A percentile compares a stretch with the other conserved stretches of the same genome.
Evolutionary conservation across 2,888 invertebrate genomes (phyloP).

Genomic region (Tetrapedia diversipes): DNA sequence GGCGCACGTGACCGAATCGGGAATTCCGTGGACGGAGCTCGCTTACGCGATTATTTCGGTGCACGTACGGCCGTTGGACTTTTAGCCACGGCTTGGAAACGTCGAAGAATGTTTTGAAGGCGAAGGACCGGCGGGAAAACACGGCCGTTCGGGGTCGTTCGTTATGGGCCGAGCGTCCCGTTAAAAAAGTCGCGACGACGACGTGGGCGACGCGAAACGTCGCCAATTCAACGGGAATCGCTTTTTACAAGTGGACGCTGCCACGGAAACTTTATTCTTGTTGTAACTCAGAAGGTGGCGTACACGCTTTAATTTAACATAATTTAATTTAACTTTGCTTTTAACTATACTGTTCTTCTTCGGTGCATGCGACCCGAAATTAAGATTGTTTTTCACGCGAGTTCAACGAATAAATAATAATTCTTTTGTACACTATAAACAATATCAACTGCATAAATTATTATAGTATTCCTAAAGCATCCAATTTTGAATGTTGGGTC

Average conservation of each 20-base stretch:
- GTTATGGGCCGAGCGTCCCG: constrained; percentile 9
- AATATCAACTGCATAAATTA: too few relatives aligned
- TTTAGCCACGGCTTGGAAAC: constrained; percentile 52
- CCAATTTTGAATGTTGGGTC: too few relatives aligned
- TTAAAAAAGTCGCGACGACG: background rate
- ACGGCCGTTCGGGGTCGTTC: constrained; percentile 7
- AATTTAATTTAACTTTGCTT: too few relatives aligned
- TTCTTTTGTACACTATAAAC: too few relatives aligned
- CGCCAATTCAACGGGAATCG: background rate
- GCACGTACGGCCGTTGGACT: constrained; percentile 58
- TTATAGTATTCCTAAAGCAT: too few relatives aligned
- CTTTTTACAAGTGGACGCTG: too few relatives aligned
- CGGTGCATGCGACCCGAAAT: background rate
- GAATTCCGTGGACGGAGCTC: constrained; percentile 53
- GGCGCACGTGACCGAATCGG: constrained; percentile 60
- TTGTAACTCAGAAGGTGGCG: too few relatives aligned
- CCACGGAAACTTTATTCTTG: too few relatives aligned
- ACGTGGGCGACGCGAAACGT: background rate
- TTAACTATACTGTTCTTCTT: too few relatives aligned
- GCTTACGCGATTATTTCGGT: constrained; percentile 60
- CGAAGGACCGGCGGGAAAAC: constrained; percentile 8
- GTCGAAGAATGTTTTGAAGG: constrained; percentile 51
- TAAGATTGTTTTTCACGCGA: too few relatives aligned
- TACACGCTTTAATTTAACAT: too few relatives aligned
- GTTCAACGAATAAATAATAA: too few relatives aligned